phyloP scores from a whole-genome alignment of 2,113 vertebrate species.

The Corvus hawaiiensis region DNA sequence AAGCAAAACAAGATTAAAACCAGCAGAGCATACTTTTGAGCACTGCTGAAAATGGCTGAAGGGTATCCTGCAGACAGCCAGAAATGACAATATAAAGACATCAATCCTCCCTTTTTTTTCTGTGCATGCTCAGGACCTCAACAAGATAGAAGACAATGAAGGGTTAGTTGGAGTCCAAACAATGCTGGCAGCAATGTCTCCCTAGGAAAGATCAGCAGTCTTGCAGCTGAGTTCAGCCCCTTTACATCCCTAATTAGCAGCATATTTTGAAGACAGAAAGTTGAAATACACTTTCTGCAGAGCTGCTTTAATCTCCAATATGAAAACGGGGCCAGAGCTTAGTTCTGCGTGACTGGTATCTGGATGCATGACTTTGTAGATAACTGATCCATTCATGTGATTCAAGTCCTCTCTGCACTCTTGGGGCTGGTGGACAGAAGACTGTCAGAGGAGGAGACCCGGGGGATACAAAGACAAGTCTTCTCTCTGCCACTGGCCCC shows the following conservation, averaged over 20 bases:
- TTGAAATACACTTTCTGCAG: constrained; percentile 51
- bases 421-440: not conserved
- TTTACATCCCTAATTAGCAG: constrained; percentile 57
- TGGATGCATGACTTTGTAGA: constrained; percentile 3
- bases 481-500: not conserved
- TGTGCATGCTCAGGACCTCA: constrained; percentile 34
- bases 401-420: not conserved
- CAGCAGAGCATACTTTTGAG: constrained; percentile 48
- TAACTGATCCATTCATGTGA: not conserved
- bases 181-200: constrained; percentile 52
- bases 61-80: constrained; percentile 44
- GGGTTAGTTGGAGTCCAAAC: constrained; percentile 52
- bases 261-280: constrained; percentile 53
- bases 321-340: constrained; percentile 29
- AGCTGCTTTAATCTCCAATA: constrained; percentile 21
- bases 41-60: constrained; percentile 56
- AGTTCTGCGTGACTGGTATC: constrained; percentile 30
- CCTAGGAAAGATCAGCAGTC: constrained; percentile 46
- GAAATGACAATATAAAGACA: constrained; percentile 58
- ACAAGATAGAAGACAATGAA: constrained; percentile 49
- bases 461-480: not conserved
- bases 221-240: constrained; percentile 50
- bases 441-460: not conserved
- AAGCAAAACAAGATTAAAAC: constrained; percentile 56
- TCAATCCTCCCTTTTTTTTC: not conserved